Evolutionary conservation across 2,797 vertebrate species (phyloP), one percentile per base, ranked within the genome.

Genomic region (Tinamus major): DNA sequence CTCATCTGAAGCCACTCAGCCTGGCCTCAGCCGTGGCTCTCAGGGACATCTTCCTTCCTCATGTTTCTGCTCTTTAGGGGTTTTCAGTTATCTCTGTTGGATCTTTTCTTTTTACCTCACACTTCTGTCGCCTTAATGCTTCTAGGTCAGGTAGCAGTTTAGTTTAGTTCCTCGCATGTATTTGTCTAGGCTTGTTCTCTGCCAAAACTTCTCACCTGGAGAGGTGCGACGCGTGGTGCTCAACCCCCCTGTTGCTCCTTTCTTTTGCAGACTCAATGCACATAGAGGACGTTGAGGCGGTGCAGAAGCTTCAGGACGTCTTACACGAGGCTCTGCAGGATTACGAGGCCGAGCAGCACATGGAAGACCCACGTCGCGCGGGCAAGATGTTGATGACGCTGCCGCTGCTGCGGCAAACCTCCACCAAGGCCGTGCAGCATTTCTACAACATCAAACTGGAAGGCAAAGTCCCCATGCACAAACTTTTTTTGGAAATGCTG

Each of bases 361-460:
- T 98, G 95, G 99, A 99, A 96, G 99, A 99, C 96, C 99, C 99
- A 9, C 99, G 99, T 65, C 98, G 99, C 33, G 99, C 99, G 2
- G 99, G 99, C 97, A 99, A 99, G 98, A 98, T 99, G 97, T 98
- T 99, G 97, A 99, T 99, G 99, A 99, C 99, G 37, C 98, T 99
- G 94, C 99, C 99, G 0, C 98, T 99, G 80, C 99, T 99, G 91
- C 98, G 99, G 96, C 99, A 99, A 98, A 99, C 99, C 39, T 99
- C 99, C 96, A 99, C 99, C 97, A 99, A 99, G 98, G 99, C 99
- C 1, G 99, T 99, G 97, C 99, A 99, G 97, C 99, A 99, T 97
- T 99, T 99, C 98, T 99, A 99, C 98, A 99, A 99, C 98, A 99
- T 99, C 98, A 99, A 99, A 98, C 99, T 99, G 94, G 99, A 99